A percentile compares a stretch with the other conserved stretches of the same genome.
These are phyloP conservation scores for Meloidogyne exigua DNA, from an alignment of 1,140 invertebrate species.

Conservation along the genomic window DNA sequence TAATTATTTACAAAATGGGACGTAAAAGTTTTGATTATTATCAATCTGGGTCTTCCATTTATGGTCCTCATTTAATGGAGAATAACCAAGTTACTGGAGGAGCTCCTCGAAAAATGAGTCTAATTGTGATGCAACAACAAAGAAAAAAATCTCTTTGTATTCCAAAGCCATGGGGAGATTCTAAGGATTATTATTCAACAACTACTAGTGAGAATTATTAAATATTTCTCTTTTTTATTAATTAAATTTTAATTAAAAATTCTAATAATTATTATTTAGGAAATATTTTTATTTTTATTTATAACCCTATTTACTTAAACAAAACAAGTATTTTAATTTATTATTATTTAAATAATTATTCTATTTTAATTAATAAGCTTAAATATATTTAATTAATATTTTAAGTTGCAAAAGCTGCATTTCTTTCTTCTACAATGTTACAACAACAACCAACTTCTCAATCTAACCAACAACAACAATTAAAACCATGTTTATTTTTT, in stretches of 20 bases:
- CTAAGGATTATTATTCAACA: constrained; percentile 7
- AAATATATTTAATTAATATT: no score
- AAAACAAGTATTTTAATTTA: no score
- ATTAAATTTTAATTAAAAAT: no score
- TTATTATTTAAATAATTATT: no score
- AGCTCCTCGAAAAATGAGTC: constrained; percentile 27
- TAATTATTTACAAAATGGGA: not conserved
- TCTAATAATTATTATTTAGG: no score
- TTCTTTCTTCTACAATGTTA: constrained; percentile 60
- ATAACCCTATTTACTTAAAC: no score
- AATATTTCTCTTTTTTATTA: not conserved
- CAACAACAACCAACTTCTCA: constrained; percentile 41
- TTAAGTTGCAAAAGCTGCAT: constrained; percentile 61
- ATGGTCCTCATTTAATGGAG: not conserved
- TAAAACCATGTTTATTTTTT: not conserved
- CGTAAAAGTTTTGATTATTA: constrained; percentile 5
- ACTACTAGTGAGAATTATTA: constrained; percentile 17
- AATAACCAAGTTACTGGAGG: not conserved
- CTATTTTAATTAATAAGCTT: no score
- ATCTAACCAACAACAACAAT: constrained; percentile 29
- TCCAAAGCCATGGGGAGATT: constrained; percentile 2
- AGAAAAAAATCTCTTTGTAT: constrained; percentile 26
- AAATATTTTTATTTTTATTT: no score
- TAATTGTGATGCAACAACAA: constrained; percentile 32
- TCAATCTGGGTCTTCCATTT: not conserved